These are phyloP conservation scores for Erethizon dorsatum DNA, from an alignment of 2,797 vertebrate genomes.

Conservation along the genomic window DNA sequence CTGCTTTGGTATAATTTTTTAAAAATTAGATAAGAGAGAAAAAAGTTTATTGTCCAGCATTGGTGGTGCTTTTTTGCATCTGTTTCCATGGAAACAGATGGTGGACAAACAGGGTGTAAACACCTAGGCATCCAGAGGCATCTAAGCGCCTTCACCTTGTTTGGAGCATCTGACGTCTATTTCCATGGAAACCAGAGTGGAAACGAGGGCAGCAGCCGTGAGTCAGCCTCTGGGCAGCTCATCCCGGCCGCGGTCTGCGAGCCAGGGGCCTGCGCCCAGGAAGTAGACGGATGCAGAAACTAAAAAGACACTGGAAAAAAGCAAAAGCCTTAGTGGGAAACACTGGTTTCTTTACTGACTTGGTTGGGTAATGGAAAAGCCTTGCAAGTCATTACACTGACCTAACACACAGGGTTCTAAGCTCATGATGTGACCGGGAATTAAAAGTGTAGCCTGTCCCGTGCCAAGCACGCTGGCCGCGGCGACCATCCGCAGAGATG, in stretches of 20 bases:
- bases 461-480: background rate
- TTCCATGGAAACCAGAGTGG: slow-evolving; percentile 79
- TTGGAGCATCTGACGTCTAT: slow-evolving; percentile 69
- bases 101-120: slow-evolving; percentile 49
- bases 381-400: background rate
- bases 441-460: background rate
- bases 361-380: slow-evolving; percentile 71
- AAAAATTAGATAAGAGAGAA: slow-evolving; percentile 49
- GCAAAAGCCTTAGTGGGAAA: slow-evolving; percentile 51
- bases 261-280: background rate
- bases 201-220: slow-evolving; percentile 62
- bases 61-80: slow-evolving; percentile 24
- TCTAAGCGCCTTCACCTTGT: slow-evolving; percentile 68
- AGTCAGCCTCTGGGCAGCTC: slow-evolving; percentile 65
- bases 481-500: background rate
- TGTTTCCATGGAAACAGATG: slow-evolving; percentile 64
- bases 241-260: slow-evolving; percentile 19
- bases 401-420: background rate
- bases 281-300: slow-evolving; percentile 21
- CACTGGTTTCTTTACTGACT: slow-evolving; percentile 60
- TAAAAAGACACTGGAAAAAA: slow-evolving; percentile 13
- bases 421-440: slow-evolving; percentile 16
- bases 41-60: slow-evolving; percentile 17
- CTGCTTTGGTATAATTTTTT: background rate
- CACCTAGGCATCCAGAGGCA: background rate